Conservation (phyloP, 2,113 vertebrate species). For the Sinocyclocheilus anophthalmus region DNA sequence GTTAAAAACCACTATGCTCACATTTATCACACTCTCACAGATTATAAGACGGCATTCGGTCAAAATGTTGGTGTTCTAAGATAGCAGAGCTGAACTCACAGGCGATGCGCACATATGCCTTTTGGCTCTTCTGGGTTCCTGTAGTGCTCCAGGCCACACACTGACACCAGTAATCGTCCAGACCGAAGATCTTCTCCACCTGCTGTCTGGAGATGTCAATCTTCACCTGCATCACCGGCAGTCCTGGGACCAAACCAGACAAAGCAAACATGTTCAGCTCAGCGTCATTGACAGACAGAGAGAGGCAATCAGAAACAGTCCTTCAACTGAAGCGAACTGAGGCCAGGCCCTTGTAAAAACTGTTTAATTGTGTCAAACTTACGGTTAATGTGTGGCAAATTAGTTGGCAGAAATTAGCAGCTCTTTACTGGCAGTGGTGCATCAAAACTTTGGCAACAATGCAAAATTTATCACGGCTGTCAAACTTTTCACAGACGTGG, state of each 20-base stretch:
- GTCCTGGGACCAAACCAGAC: slow-evolving; percentile 74
- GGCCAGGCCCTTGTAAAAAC: neutral
- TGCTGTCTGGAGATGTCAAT: slow-evolving; percentile 97
- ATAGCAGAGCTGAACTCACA: slow-evolving; percentile 81
- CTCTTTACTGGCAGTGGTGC: neutral
- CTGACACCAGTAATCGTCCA: slow-evolving; percentile 99
- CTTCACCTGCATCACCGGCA: slow-evolving; percentile 92
- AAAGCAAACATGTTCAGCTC: slow-evolving; percentile 21
- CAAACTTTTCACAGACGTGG: neutral
- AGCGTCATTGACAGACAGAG: neutral
- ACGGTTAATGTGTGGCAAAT: neutral
- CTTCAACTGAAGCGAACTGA: neutral
- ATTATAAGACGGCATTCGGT: neutral
- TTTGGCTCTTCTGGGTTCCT: slow-evolving; percentile 97
- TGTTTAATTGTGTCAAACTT: neutral
- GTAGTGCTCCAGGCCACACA: slow-evolving; percentile 98
- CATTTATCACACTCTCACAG: slow-evolving; percentile 6
- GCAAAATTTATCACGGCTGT: neutral
- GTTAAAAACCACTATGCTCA: neutral
- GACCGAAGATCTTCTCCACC: slow-evolving; percentile 96
- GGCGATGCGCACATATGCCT: slow-evolving; percentile 93
- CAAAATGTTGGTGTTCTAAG: neutral
- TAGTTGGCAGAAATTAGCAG: neutral
- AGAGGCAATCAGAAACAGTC: neutral
- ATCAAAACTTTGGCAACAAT: neutral